A percentile compares a stretch with the other conserved stretches of the same genome.
Evolutionary conservation across 2,113 vertebrate species (phyloP).

Genomic region (Protobothrops mucrosquamatus): DNA sequence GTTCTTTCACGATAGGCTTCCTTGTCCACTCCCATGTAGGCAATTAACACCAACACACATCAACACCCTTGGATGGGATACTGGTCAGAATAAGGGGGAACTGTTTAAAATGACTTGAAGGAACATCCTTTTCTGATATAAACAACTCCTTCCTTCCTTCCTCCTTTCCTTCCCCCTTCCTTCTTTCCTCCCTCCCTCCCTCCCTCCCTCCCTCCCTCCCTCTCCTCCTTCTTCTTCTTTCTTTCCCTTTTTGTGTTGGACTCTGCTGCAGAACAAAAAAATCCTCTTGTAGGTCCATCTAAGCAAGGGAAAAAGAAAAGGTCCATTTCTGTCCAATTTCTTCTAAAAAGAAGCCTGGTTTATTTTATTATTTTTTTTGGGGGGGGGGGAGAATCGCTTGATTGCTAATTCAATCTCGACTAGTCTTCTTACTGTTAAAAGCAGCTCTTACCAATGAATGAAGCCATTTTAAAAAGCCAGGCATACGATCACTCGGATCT

Average conservation of each 20-base stretch:
- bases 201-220: too few species aligned
- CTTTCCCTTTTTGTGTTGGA: neutral
- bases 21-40: neutral
- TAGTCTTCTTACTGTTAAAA: neutral
- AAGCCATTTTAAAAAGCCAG: neutral
- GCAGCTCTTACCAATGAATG: neutral
- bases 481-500: too few species aligned
- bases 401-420: neutral
- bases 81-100: neutral
- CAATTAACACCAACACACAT: neutral
- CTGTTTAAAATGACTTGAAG: neutral
- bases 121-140: neutral
- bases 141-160: neutral
- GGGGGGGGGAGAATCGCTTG: too few species aligned
- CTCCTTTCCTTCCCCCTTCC: neutral
- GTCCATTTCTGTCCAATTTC: neutral
- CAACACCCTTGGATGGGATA: neutral
- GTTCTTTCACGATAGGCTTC: slow-evolving; percentile 9
- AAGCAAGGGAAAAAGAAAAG: neutral
- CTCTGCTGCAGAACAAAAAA: neutral
- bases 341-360: neutral
- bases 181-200: neutral
- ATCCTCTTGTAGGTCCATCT: neutral
- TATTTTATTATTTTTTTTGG: rapidly evolving
- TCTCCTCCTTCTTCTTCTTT: too few species aligned